These are phyloP conservation scores for Panurus biarmicus DNA, from an alignment of 2,113 vertebrate genomes.

Conservation along the genomic window DNA sequence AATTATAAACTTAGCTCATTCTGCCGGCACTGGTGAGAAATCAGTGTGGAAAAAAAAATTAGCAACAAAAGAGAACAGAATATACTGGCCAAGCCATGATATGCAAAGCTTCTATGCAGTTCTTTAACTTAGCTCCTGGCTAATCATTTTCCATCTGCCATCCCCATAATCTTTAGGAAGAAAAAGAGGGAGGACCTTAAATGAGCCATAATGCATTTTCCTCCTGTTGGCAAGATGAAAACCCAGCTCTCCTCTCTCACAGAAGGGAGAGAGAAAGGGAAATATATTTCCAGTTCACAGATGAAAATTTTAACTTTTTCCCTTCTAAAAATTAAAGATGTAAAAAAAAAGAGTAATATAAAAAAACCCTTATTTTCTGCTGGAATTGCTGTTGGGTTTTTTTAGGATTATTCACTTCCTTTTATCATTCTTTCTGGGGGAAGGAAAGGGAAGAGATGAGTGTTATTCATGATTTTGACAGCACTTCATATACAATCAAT, in stretches of 20 bases:
- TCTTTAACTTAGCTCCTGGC: conserved; percentile 5
- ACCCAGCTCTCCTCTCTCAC: neutral
- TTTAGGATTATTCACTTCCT: neutral
- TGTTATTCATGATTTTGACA: conserved; percentile 25
- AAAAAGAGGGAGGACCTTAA: neutral
- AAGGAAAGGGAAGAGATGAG: neutral
- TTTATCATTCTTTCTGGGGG: neutral
- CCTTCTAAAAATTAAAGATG: neutral
- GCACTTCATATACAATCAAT: conserved; percentile 40
- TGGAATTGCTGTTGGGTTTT: neutral
- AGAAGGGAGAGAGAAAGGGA: neutral
- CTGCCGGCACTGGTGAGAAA: neutral
- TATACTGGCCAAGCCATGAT: neutral
- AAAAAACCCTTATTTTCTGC: neutral
- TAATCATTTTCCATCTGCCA: conserved; percentile 5
- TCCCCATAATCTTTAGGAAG: neutral
- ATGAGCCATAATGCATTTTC: conserved; percentile 12
- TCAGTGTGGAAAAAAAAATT: neutral
- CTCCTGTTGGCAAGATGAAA: neutral
- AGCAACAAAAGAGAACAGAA: neutral
- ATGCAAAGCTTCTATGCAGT: neutral
- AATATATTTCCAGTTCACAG: neutral
- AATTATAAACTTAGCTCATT: neutral
- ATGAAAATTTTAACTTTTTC: neutral
- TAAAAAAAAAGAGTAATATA: neutral